Evolutionary conservation across 1,140 invertebrate genomes (phyloP).

Genomic region (Drosophila kohkoa): DNA sequence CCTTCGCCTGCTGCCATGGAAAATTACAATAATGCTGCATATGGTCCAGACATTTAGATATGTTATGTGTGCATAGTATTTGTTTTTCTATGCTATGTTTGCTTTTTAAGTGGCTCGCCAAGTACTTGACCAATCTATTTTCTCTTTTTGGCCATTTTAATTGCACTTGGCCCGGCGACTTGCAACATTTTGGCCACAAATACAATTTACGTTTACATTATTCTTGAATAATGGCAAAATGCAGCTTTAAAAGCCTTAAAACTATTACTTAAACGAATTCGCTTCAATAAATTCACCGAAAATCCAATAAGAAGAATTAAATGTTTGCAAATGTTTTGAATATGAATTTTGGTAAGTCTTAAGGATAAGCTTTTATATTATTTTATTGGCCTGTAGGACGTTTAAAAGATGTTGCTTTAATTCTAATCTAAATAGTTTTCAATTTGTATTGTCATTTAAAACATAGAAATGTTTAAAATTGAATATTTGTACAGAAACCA

Average conservation of each 20-base stretch:
- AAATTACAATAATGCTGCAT: slow-evolving; percentile 53
- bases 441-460: too few relatives aligned
- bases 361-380: too few relatives aligned
- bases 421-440: neutral
- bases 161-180: slow-evolving; percentile 43
- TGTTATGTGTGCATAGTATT: slow-evolving; percentile 1
- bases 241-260: slow-evolving; percentile 2
- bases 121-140: slow-evolving; percentile 30
- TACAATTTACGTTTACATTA: slow-evolving; percentile 24
- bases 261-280: neutral
- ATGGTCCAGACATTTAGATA: slow-evolving; percentile 15
- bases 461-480: too few relatives aligned
- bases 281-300: neutral
- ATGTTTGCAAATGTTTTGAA: too few relatives aligned
- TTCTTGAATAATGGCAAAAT: slow-evolving; percentile 22
- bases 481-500: too few relatives aligned
- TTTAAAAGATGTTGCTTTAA: neutral
- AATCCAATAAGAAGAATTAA: neutral
- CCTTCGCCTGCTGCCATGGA: slow-evolving; percentile 32
- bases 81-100: slow-evolving; percentile 27
- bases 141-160: slow-evolving; percentile 51
- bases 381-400: too few relatives aligned
- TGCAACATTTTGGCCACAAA: slow-evolving; percentile 41
- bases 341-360: too few relatives aligned
- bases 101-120: slow-evolving; percentile 46